Percentiles rank a stretch among this genome's conserved stretches.
Conservation (phyloP, 2,888 invertebrate species). For the Helleia helle region DNA sequence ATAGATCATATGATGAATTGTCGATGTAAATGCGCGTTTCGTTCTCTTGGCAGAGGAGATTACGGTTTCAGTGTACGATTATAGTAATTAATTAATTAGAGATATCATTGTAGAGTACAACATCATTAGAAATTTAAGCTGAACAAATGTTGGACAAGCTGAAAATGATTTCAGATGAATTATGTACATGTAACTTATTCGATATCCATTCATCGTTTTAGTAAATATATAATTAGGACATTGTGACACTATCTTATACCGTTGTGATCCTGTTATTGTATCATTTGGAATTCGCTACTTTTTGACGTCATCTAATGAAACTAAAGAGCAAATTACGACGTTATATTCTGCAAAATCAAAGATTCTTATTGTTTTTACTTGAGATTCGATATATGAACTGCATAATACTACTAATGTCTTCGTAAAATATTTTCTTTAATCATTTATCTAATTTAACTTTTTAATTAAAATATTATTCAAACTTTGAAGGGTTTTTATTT, state of each 20-base stretch:
- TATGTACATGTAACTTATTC: constrained; percentile 9
- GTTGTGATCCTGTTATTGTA: not conserved
- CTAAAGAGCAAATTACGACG: too few species aligned
- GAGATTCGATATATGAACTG: too few species aligned
- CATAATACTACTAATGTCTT: too few species aligned
- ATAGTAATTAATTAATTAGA: constrained; percentile 13
- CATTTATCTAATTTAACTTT: too few species aligned
- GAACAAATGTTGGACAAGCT: constrained; percentile 18
- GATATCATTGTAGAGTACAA: constrained; percentile 14
- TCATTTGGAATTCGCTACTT: not conserved
- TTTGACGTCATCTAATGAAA: too few species aligned
- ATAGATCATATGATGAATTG: constrained; percentile 25
- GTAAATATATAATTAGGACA: not conserved
- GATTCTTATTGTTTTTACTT: too few species aligned
- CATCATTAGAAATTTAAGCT: constrained; percentile 14
- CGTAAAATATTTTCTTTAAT: too few species aligned
- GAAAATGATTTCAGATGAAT: constrained; percentile 14
- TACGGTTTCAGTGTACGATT: constrained; percentile 11
- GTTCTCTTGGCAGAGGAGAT: constrained; percentile 14
- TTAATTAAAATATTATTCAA: too few species aligned
- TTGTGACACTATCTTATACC: too few species aligned
- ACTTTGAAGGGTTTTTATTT: constrained; percentile 14
- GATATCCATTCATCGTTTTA: not conserved
- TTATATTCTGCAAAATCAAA: too few species aligned
- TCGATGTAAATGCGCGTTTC: constrained; percentile 1